Evolutionary conservation across 2,888 invertebrate species (phyloP).

Genomic region (Metacarcinus magister): DNA sequence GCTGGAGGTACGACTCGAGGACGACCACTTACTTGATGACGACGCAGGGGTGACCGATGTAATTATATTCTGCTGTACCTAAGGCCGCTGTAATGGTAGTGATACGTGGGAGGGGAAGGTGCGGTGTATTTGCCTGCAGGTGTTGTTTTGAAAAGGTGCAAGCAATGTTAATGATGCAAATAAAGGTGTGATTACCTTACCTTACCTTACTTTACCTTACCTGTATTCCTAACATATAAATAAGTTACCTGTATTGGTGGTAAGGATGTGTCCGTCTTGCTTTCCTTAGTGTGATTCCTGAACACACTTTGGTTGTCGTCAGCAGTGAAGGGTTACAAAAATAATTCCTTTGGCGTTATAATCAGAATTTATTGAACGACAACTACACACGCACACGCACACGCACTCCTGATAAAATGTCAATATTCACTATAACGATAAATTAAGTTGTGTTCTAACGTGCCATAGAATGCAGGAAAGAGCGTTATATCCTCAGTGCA

Average conservation of each 20-base stretch:
- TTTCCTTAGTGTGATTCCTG: too few relatives aligned
- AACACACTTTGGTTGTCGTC: too few relatives aligned
- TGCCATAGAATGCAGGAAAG: too few relatives aligned
- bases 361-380: too few relatives aligned
- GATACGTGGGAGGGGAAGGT: neutral
- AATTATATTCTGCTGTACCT: slow-evolving; percentile 67
- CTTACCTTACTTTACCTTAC: neutral
- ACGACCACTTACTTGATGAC: slow-evolving; percentile 46
- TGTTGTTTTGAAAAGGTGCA: neutral
- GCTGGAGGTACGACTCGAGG: slow-evolving; percentile 52
- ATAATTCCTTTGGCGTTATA: too few relatives aligned
- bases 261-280: too few relatives aligned
- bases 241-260: too few relatives aligned
- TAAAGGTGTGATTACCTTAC: neutral
- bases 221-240: neutral
- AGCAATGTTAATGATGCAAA: neutral
- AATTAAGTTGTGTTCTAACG: too few relatives aligned
- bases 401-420: neutral
- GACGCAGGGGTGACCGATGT: slow-evolving; percentile 69
- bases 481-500: too few relatives aligned
- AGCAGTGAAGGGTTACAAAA: too few relatives aligned
- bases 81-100: neutral
- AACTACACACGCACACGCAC: neutral
- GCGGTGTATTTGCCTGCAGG: neutral
- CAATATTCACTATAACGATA: too few relatives aligned